phyloP scores from a whole-genome alignment of 2,113 vertebrate species.

The Eolophus roseicapilla region DNA sequence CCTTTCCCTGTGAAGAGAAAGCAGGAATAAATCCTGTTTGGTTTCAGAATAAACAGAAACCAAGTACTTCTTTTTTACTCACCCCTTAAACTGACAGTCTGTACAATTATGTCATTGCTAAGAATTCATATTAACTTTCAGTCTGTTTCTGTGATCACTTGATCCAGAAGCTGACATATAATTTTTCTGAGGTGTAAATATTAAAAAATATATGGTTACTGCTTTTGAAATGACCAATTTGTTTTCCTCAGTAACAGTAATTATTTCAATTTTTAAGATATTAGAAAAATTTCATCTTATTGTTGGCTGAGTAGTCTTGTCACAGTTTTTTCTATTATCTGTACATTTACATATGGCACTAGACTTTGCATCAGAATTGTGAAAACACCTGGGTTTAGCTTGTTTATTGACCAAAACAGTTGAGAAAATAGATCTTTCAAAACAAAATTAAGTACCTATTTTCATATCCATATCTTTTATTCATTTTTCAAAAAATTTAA shows the following conservation, averaged over 20 bases:
- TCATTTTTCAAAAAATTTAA: background rate
- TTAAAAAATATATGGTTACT: background rate
- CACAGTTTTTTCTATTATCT: background rate
- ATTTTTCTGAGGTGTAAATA: background rate
- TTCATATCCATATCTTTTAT: background rate
- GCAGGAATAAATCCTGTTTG: accelerated
- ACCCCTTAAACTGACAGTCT: background rate
- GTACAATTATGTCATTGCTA: background rate
- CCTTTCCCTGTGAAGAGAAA: background rate
- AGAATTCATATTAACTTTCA: background rate
- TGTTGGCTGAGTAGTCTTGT: background rate
- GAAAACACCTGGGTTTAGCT: background rate
- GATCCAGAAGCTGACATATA: background rate
- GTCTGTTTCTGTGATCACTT: background rate
- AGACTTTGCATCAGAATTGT: background rate
- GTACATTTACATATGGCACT: background rate
- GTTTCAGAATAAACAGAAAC: background rate
- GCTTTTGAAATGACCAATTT: background rate
- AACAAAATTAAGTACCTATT: background rate
- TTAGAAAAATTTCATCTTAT: background rate
- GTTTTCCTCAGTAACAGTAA: accelerated
- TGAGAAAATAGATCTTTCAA: background rate
- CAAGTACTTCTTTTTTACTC: background rate
- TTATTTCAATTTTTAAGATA: background rate
- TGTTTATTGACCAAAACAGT: background rate